Conservation (phyloP, 2,888 invertebrate species). For the Oscheius myriophilus region DNA sequence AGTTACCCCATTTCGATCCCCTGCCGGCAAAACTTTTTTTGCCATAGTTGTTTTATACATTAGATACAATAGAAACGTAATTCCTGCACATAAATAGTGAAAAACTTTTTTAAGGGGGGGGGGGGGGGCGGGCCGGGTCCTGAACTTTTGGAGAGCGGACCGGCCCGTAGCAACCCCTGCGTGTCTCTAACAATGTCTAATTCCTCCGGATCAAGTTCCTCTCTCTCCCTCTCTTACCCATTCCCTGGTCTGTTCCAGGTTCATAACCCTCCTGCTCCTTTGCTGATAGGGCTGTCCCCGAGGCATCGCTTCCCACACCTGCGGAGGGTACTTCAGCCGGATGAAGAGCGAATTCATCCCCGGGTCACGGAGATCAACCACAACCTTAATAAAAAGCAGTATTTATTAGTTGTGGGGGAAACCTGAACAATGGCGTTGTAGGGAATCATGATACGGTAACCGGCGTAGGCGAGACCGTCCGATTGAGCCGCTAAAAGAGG, state of each 20-base stretch:
- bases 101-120: no score
- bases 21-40: no score
- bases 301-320: conserved; percentile 53
- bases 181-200: no score
- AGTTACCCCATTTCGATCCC: no score
- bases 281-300: conserved; percentile 36
- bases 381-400: conserved; percentile 11
- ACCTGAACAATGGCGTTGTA: conserved; percentile 35
- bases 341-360: conserved; percentile 38
- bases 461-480: conserved; percentile 47
- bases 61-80: no score
- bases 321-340: conserved; percentile 49
- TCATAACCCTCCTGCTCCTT: conserved; percentile 38
- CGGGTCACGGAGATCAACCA: conserved; percentile 37
- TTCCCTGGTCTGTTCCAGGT: conserved; percentile 30
- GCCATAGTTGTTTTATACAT: no score
- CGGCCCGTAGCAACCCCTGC: no score
- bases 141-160: no score
- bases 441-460: conserved; percentile 42
- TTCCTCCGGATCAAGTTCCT: no score
- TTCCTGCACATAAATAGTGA: no score
- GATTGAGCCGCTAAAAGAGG: no score
- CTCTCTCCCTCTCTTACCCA: conserved; percentile 20
- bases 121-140: no score
- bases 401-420: not conserved